Evolutionary conservation across 2,888 invertebrate species (phyloP).

Genomic region (Drosophila anceps): DNA sequence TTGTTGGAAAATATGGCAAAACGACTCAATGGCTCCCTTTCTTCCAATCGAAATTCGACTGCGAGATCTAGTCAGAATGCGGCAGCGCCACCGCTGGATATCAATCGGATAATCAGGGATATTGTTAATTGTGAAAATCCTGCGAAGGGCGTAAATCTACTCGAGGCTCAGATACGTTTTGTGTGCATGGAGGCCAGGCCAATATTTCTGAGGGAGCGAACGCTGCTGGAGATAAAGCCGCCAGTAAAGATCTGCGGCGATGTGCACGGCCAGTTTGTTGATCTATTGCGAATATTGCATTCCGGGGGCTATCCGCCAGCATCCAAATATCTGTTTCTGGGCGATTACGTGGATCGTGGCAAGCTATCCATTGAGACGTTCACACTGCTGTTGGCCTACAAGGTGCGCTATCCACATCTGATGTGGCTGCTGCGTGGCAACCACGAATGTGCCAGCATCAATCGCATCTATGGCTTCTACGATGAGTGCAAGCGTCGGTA

Average conservation of each 20-base stretch:
- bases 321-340: constrained; percentile 98
- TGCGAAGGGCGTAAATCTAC: constrained; percentile 91
- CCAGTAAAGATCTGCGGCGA: constrained; percentile 99
- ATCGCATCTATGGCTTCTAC: constrained; percentile 98
- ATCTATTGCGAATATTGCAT: constrained; percentile 97
- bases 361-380: constrained; percentile 99
- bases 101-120: constrained; percentile 33
- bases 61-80: not conserved
- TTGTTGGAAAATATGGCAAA: constrained; percentile 26
- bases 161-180: constrained; percentile 98
- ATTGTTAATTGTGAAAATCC: constrained; percentile 33
- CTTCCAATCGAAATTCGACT: not conserved
- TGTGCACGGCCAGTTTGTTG: constrained; percentile 99
- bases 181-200: constrained; percentile 98
- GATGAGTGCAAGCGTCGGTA: constrained; percentile 97
- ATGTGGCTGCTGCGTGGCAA: constrained; percentile 98
- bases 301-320: constrained; percentile 99
- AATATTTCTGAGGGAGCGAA: constrained; percentile 98
- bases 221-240: constrained; percentile 98
- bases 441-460: constrained; percentile 98
- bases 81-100: constrained; percentile 7
- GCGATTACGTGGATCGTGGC: constrained; percentile 99
- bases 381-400: constrained; percentile 97
- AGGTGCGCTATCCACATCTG: constrained; percentile 99
- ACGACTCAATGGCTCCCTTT: not conserved